These are phyloP conservation scores for Sturnus vulgaris DNA, from an alignment of 2,113 vertebrate species.

Conservation along the genomic window DNA sequence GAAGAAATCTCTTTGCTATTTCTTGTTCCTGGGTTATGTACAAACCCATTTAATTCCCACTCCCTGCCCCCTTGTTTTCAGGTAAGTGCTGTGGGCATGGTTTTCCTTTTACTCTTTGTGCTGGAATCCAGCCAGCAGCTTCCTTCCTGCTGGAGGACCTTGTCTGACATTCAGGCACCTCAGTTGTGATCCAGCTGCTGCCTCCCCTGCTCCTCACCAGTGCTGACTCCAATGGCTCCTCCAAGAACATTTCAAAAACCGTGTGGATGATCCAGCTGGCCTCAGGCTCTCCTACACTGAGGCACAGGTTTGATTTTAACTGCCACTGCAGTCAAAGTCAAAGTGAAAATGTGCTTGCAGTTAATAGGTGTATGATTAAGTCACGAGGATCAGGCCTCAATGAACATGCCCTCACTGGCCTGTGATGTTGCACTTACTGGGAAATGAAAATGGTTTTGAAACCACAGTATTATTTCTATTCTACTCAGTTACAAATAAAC, in stretches of 20 bases:
- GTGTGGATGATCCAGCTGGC: background rate
- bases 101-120: background rate
- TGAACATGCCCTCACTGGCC: background rate
- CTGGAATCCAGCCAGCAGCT: background rate
- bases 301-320: background rate
- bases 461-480: background rate
- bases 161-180: background rate
- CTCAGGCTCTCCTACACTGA: background rate
- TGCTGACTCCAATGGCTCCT: rapidly evolving
- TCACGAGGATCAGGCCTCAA: background rate
- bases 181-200: rapidly evolving
- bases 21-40: background rate
- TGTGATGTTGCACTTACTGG: background rate
- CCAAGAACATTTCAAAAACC: background rate
- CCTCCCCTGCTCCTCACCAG: rapidly evolving
- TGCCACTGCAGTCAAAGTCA: background rate
- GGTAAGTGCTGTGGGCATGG: background rate
- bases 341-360: background rate
- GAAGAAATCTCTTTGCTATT: background rate
- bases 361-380: slow-evolving; percentile 42
- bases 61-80: background rate
- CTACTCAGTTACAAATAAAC: background rate
- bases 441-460: background rate
- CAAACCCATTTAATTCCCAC: background rate
- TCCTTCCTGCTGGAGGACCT: background rate